Conservation (phyloP, 2,797 vertebrate genomes). For the Dipus sagitta region DNA sequence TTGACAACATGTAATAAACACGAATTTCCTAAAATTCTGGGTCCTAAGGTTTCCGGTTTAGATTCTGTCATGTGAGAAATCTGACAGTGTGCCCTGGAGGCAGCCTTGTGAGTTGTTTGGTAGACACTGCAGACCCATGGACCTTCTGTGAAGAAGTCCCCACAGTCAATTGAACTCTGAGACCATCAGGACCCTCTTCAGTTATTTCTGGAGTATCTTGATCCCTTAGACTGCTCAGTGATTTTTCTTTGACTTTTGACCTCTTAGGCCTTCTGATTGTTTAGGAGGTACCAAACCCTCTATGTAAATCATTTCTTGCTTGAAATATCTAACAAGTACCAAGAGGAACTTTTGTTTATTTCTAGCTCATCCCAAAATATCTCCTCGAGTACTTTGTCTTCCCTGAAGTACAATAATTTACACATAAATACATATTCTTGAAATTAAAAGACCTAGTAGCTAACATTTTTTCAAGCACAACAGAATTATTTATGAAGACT, state of each 20-base stretch:
- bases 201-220: not conserved
- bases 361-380: not conserved
- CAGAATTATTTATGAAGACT: not conserved
- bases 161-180: not conserved
- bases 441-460: conserved; percentile 14
- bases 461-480: not conserved
- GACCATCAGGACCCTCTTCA: not conserved
- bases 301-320: not conserved
- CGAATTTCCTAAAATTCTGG: not conserved
- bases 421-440: not conserved
- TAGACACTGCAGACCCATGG: not conserved
- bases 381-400: conserved; percentile 1
- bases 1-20: not conserved
- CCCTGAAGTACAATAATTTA: not conserved
- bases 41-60: not conserved
- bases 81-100: not conserved
- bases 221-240: not conserved
- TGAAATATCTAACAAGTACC: conserved; percentile 13
- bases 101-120: not conserved
- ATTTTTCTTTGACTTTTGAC: conserved; percentile 31
- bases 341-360: not conserved
- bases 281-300: not conserved
- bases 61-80: not conserved
- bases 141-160: not conserved
- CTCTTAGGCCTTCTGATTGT: not conserved